Evolutionary conservation across 2,888 invertebrate genomes (phyloP).

Genomic region (Lordiphosa andalusiaca): DNA sequence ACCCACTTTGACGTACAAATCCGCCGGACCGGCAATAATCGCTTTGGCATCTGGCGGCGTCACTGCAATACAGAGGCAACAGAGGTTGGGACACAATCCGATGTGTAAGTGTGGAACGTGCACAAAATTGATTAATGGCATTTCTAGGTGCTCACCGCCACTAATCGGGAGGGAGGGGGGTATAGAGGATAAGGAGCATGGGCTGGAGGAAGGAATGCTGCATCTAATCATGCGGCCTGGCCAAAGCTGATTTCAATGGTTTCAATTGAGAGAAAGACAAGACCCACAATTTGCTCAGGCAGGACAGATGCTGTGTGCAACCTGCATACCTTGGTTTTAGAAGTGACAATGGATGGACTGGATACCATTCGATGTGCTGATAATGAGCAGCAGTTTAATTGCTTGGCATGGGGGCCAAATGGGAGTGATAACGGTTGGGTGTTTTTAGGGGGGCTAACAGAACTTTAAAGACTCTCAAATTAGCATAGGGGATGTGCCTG

Average conservation of each 20-base stretch:
- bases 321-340: too few relatives aligned
- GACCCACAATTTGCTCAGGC: slow-evolving; percentile 3
- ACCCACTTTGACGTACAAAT: slow-evolving; percentile 88
- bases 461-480: too few relatives aligned
- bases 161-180: slow-evolving; percentile 17
- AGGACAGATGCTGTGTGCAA: too few relatives aligned
- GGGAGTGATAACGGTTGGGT: too few relatives aligned
- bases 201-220: slow-evolving; percentile 9
- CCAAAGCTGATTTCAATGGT: slow-evolving; percentile 23
- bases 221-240: slow-evolving; percentile 26
- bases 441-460: too few relatives aligned
- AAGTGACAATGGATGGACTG: too few relatives aligned
- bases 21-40: slow-evolving; percentile 84
- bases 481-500: too few relatives aligned
- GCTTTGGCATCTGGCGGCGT: slow-evolving; percentile 85
- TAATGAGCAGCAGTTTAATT: too few relatives aligned
- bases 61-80: slow-evolving; percentile 56
- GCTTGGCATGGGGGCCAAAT: too few relatives aligned
- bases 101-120: slow-evolving; percentile 36
- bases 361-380: too few relatives aligned
- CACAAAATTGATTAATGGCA: slow-evolving; percentile 67
- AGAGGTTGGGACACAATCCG: slow-evolving; percentile 11
- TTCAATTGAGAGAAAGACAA: slow-evolving; percentile 22
- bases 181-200: neutral
- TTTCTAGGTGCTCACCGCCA: slow-evolving; percentile 29